Evolutionary conservation across 1,140 invertebrate genomes (phyloP).

Genomic region (Archivesica marissinica): DNA sequence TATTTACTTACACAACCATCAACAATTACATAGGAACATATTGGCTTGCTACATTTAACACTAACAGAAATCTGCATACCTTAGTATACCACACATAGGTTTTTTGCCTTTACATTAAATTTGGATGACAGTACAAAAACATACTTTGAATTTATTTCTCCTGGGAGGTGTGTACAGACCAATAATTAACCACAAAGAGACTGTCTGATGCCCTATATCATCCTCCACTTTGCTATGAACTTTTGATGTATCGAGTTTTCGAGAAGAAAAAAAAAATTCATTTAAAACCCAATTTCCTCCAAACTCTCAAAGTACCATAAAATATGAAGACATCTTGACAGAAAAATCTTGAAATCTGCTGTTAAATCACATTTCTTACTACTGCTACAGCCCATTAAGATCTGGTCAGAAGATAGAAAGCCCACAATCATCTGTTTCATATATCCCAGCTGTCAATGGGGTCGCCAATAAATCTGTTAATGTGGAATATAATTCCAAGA

Average conservation of each 20-base stretch:
- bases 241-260: neutral
- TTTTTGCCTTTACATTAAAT: too few species aligned
- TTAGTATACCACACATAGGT: too few species aligned
- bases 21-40: too few species aligned
- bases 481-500: constrained; percentile 23
- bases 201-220: too few species aligned
- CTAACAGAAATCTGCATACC: too few species aligned
- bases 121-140: too few species aligned
- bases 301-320: neutral
- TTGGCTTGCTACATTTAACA: too few species aligned
- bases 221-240: neutral
- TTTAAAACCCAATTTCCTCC: constrained; percentile 13
- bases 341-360: neutral
- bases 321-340: neutral
- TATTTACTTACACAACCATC: too few species aligned
- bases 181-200: too few species aligned
- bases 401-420: constrained; percentile 48
- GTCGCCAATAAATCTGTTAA: constrained; percentile 31
- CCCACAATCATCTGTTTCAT: constrained; percentile 37
- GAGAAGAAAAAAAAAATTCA: neutral
- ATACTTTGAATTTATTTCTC: too few species aligned
- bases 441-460: constrained; percentile 12
- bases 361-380: constrained; percentile 27
- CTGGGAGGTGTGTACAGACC: too few species aligned
- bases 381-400: constrained; percentile 19